Base-by-base conservation (phyloP, 2,113 vertebrate species). In the Cygnus buccinator region DNA sequence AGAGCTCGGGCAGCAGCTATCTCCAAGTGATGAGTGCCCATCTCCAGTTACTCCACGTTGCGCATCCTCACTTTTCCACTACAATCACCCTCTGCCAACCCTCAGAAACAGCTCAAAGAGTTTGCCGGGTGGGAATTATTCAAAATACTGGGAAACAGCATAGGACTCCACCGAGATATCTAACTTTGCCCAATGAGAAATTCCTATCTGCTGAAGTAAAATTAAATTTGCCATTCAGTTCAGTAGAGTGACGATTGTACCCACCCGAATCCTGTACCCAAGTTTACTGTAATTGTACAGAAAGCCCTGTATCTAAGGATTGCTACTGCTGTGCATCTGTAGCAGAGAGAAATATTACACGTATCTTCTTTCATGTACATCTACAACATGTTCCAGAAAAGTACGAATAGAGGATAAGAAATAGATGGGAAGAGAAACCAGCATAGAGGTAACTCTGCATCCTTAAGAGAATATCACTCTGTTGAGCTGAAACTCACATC, bases 101-200 rank as follows among this genome's bases (percentile, higher is more conserved):
- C 41, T 50, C 57, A 39, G 55, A 6, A 79, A 41, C 37, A n/a
- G 73, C 61, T 23, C 18, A 19, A 13, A 44, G 11, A 46, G 23
- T 23, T 35, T 68, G 41, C 35, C 16, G 11, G 3, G 26, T 6
- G 57, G 37, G 21, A 73, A 58, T 57, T 63, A 7, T 12, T 8
- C 23, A 48, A 74, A 73, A 50, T 31, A 10, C 0, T 14, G 22
- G 21, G 39, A 48, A 57, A 72, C 35, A 63, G 46, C 22, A 33
- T 0, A 46, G 17, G 20, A 26, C 37, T 57, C n/a, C 22, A 81
- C 23, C 20, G 8, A 1, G 9, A 25, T 7, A n/a, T 3, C 70
- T 5, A 35, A 13, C 35, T 17, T 41, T 8, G 50, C 4, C 5
- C 8, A 35, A 44, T 20, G 23, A 23, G 48, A 86, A 72, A 21